A percentile compares a stretch with the other conserved stretches of the same genome.
phyloP scores from a whole-genome alignment of 2,113 vertebrate species.

The Cinclus mexicanus region DNA sequence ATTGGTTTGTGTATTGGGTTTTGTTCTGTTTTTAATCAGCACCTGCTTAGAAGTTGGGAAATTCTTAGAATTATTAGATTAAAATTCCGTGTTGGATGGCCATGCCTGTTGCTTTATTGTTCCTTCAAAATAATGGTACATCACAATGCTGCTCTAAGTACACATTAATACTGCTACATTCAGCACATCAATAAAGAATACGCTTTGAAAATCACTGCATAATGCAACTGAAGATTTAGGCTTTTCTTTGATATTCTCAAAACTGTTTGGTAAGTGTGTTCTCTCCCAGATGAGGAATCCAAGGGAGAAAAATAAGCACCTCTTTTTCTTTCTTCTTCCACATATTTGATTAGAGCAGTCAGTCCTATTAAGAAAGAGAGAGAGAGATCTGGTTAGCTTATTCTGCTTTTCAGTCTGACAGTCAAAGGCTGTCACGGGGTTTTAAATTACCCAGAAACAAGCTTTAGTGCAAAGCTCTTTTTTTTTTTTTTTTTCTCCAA shows the following conservation, averaged over 20 bases:
- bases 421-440: conserved; percentile 18
- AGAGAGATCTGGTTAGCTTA: conserved; percentile 35
- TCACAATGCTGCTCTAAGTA: neutral
- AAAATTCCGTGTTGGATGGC: neutral
- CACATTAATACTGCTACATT: neutral
- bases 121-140: neutral
- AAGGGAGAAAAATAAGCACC: neutral
- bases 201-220: neutral
- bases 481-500: neutral
- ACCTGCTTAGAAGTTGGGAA: neutral
- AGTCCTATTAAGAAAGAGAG: neutral
- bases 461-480: neutral
- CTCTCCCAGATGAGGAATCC: conserved; percentile 27
- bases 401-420: conserved; percentile 47
- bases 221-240: neutral
- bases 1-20: neutral
- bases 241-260: conserved; percentile 29
- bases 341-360: conserved; percentile 28
- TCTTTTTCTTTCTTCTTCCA: conserved; percentile 35
- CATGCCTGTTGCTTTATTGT: neutral
- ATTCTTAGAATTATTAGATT: neutral
- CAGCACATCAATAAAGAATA: neutral
- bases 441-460: conserved; percentile 53
- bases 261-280: conserved; percentile 28
- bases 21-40: neutral